phyloP scores from a whole-genome alignment of 2,113 vertebrate species.

The Martes martes region DNA sequence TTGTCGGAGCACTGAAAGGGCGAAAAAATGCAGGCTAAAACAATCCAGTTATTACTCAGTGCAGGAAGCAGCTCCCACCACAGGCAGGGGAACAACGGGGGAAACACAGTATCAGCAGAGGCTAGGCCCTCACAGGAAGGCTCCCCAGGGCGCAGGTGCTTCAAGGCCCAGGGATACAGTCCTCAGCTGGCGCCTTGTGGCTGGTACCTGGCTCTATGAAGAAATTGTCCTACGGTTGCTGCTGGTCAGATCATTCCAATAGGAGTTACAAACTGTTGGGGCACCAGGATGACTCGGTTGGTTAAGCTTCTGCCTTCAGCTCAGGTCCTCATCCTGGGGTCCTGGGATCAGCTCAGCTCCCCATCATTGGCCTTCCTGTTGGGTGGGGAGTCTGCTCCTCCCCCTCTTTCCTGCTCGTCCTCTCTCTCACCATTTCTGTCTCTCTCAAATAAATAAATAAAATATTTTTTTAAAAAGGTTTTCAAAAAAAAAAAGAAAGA shows the following conservation, averaged over 20 bases:
- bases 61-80: not conserved
- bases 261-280: not conserved
- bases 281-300: not conserved
- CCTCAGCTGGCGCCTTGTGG: not conserved
- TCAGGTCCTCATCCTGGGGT: too few relatives aligned
- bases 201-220: not conserved
- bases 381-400: too few relatives aligned
- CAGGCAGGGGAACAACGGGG: not conserved
- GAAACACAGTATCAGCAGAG: not conserved
- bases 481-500: not conserved
- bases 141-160: rapidly evolving
- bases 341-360: not conserved
- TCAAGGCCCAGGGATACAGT: rapidly evolving
- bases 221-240: not conserved
- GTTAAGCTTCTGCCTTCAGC: not conserved
- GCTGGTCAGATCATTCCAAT: not conserved
- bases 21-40: not conserved
- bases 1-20: not conserved
- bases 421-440: not conserved
- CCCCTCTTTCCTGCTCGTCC: not conserved
- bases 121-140: not conserved
- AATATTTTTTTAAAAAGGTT: not conserved
- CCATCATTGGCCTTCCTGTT: too few relatives aligned
- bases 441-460: not conserved
- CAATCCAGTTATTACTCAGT: not conserved